Base-by-base conservation (phyloP, 1,140 invertebrate species). In the Scaptomyza hsui region DNA sequence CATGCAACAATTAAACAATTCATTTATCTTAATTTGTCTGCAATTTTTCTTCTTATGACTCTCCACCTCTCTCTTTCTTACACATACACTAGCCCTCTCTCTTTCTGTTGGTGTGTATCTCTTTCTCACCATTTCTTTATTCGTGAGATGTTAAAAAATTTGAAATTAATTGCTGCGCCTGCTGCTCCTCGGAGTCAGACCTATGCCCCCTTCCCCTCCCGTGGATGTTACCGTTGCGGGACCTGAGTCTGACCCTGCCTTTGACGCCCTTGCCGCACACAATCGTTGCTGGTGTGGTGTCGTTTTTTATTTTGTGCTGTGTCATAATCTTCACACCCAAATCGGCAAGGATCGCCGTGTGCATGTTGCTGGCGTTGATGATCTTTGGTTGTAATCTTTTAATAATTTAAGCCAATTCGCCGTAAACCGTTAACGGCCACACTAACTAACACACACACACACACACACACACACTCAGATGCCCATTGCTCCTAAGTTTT, bases 371-470 rank as follows among this genome's bases (percentile, higher is more conserved):
- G 60, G 52, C 61, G 65, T 51, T 80, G 78, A 77, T 82, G 78
- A 77, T 80, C 79, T 74, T 82, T 74, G 77, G 82, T 57, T 78
- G 83, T 85, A 86, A 88, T 88, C 82, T 88, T 88, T 88, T 77
- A 82, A 88, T 81, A 88, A 88, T 88, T 88, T 88, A 88, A 88
- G 82, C 82, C 82, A 88, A 88, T 88, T 88, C 82, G 82, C 52
- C 82, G 71, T 82, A 88, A 88, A 88, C 82, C 82, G 82, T 88
- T 88, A 88, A 86, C 41, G 74, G 59, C 56, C 49, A 60, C 29
- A 45, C 24, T 26, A 26, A 26, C 24, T 26, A 26, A 26, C 24
- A 26, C 24, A 26, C 24, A 26, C 3, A 2, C 4, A 26, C 24
- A 29, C 26, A 29, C 26, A 29, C 26, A 29, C 26, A 9, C 26